A percentile compares a stretch with the other conserved stretches of the same genome.
These are phyloP conservation scores for Gadopsis bispinosus DNA, from an alignment of 2,797 vertebrate genomes.

Conservation along the genomic window DNA sequence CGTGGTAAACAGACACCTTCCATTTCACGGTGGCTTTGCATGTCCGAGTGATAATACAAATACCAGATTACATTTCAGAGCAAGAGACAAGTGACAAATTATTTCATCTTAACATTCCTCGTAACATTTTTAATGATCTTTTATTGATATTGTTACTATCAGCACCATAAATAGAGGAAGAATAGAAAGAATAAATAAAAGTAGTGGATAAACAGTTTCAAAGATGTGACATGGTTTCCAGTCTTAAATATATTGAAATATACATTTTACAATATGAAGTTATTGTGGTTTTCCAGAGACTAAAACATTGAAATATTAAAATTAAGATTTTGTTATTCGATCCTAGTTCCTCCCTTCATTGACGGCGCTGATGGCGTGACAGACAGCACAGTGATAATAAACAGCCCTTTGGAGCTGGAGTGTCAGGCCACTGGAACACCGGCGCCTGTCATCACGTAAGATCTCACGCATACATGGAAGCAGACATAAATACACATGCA, in stretches of 20 bases:
- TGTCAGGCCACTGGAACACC: constrained; percentile 90
- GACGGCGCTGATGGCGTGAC: constrained; percentile 87
- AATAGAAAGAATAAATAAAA: not conserved
- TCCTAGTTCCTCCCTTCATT: constrained; percentile 90
- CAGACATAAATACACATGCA: not conserved
- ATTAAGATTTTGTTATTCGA: not conserved
- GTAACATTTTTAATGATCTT: not conserved
- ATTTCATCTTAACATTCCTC: not conserved
- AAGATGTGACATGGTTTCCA: not conserved
- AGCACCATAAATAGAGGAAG: not conserved
- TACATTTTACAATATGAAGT: not conserved
- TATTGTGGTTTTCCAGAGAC: not conserved
- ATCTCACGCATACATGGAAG: not conserved
- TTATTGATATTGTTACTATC: not conserved
- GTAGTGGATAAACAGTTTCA: not conserved
- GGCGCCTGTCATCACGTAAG: constrained; percentile 91
- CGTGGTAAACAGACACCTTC: constrained; percentile 56
- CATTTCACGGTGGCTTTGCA: not conserved
- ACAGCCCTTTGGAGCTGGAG: constrained; percentile 90
- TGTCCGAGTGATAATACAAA: not conserved
- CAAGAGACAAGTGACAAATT: not conserved
- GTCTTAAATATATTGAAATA: not conserved
- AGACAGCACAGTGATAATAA: constrained; percentile 88
- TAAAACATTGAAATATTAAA: not conserved
- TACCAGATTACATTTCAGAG: not conserved